Conservation (phyloP, 1,140 invertebrate species). For the Temnothorax nylanderi region DNA sequence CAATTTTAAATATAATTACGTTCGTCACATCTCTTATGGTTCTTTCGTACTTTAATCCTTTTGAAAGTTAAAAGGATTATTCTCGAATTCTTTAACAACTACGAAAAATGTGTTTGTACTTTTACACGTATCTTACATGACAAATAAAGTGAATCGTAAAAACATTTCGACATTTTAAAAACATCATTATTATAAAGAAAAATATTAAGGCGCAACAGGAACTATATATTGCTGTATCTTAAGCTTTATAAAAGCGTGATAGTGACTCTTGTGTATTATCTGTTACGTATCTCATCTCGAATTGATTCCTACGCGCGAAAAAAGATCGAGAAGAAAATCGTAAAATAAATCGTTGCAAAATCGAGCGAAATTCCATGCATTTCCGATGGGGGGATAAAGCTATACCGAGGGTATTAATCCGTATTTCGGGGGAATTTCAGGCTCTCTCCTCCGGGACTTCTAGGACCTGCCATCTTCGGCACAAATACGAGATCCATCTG, state of each 20-base stretch:
- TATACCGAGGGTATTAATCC: slow-evolving; percentile 27
- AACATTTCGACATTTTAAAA: neutral
- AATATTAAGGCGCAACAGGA: neutral
- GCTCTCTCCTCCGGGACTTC: neutral
- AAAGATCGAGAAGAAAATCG: neutral
- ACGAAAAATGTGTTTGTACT: too few relatives aligned
- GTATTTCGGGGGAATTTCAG: slow-evolving; percentile 10
- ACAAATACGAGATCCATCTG: slow-evolving; percentile 53
- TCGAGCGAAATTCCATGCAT: neutral
- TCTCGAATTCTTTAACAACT: too few relatives aligned
- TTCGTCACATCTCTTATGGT: too few relatives aligned
- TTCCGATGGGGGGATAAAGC: neutral
- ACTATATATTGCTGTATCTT: too few relatives aligned
- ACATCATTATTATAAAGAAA: neutral
- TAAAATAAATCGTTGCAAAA: neutral
- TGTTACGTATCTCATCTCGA: neutral
- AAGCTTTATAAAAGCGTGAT: too few relatives aligned
- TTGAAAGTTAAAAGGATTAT: too few relatives aligned
- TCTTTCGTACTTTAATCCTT: too few relatives aligned
- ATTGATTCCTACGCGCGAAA: neutral
- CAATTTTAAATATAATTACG: neutral
- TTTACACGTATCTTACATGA: neutral
- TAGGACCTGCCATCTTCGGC: neutral
- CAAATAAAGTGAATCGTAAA: neutral
- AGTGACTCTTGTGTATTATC: too few relatives aligned